Percentiles rank a stretch among this genome's conserved stretches.
phyloP scores from a whole-genome alignment of 2,113 vertebrate species.

The Agapornis roseicollis region DNA sequence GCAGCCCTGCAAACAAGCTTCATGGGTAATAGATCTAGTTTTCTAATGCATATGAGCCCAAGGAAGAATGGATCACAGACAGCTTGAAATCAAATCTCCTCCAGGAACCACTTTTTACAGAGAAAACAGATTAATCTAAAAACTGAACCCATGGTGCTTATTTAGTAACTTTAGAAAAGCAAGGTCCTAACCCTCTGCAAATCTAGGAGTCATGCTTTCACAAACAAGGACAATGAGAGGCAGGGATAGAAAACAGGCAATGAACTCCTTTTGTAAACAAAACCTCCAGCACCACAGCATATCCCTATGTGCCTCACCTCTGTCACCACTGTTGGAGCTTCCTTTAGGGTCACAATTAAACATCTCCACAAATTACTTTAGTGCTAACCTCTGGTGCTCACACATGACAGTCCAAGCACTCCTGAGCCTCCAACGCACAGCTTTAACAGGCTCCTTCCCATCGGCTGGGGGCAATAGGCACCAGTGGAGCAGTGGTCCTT shows the following conservation, averaged over 20 bases:
- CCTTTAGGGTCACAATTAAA: not conserved
- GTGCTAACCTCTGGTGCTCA: not conserved
- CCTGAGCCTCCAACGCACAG: not conserved
- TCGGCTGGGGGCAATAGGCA: not conserved
- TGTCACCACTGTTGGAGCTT: not conserved
- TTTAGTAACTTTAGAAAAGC: conserved; percentile 10
- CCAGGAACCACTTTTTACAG: conserved; percentile 1
- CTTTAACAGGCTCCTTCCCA: not conserved
- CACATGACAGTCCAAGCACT: not conserved
- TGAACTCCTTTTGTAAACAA: conserved; percentile 38
- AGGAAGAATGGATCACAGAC: not conserved
- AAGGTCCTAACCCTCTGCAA: not conserved
- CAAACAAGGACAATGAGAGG: conserved; percentile 36
- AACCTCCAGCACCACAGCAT: not conserved
- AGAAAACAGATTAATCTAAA: conserved; percentile 34
- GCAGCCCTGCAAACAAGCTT: not conserved
- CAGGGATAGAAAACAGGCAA: conserved; percentile 26
- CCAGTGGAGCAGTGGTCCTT: not conserved
- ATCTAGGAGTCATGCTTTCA: conserved; percentile 2
- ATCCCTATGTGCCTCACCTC: not conserved
- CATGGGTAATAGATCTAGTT: not conserved
- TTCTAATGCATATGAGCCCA: not conserved
- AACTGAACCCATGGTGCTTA: not conserved
- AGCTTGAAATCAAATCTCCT: conserved; percentile 21
- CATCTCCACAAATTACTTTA: not conserved